Evolutionary conservation across 2,888 invertebrate genomes (phyloP).

Genomic region (Pammene fasciana): DNA sequence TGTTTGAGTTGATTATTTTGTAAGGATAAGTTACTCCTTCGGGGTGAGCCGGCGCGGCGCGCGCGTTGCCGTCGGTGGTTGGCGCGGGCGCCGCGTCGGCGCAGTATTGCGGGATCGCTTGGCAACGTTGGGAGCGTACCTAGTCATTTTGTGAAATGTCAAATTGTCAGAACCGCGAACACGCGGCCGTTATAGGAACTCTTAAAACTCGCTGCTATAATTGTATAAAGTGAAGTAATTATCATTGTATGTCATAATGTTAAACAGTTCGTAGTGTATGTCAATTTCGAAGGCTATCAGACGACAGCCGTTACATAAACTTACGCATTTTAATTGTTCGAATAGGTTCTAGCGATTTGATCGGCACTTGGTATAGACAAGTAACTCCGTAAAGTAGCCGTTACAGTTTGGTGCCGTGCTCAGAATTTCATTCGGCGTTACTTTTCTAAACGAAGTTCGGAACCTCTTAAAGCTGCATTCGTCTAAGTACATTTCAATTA

Average conservation of each 20-base stretch:
- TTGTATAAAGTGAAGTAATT: constrained; percentile 86
- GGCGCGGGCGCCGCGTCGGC: constrained; percentile 50
- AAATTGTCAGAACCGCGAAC: constrained; percentile 79
- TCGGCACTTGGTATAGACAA: constrained; percentile 43
- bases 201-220: constrained; percentile 90
- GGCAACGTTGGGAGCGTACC: constrained; percentile 68
- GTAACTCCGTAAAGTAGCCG: not conserved
- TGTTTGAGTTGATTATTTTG: constrained; percentile 70
- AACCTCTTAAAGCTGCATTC: constrained; percentile 66
- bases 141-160: constrained; percentile 84
- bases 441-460: constrained; percentile 59
- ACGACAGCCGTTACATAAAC: constrained; percentile 55
- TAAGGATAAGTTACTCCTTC: constrained; percentile 68
- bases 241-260: constrained; percentile 80
- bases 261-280: constrained; percentile 77
- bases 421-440: constrained; percentile 45
- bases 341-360: constrained; percentile 43
- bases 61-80: constrained; percentile 36
- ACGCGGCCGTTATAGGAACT: constrained; percentile 87
- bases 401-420: not conserved
- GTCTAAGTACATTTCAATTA: constrained; percentile 72
- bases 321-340: constrained; percentile 36
- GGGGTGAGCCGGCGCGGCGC: constrained; percentile 45
- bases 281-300: constrained; percentile 83
- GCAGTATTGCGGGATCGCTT: constrained; percentile 40